A percentile compares a stretch with the other conserved stretches of the same genome.
phyloP scores from a whole-genome alignment of 2,113 vertebrate genomes.

The Stegostoma tigrinum region DNA sequence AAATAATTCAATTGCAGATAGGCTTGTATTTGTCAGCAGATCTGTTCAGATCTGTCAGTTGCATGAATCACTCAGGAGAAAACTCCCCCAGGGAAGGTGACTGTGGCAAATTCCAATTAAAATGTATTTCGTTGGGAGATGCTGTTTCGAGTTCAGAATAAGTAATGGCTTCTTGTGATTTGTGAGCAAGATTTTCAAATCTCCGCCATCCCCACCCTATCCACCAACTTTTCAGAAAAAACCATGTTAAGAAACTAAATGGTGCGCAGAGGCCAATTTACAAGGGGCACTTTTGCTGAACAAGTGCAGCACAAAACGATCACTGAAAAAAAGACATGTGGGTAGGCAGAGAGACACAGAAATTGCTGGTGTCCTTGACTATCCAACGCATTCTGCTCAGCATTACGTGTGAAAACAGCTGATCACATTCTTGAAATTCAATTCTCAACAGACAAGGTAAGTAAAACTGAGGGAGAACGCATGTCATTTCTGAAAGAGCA shows the following conservation, averaged over 20 bases:
- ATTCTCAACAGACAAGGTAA: not conserved
- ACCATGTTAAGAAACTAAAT: not conserved
- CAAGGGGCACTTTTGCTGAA: not conserved
- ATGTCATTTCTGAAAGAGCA: not conserved
- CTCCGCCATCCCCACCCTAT: not conserved
- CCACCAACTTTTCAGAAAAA: not conserved
- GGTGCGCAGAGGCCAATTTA: not conserved
- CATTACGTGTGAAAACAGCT: not conserved
- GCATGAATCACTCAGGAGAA: not conserved
- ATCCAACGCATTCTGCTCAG: not conserved
- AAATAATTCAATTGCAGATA: not conserved
- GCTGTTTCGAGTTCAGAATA: not conserved
- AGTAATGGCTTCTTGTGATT: not conserved
- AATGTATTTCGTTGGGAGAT: not conserved
- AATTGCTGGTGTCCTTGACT: not conserved
- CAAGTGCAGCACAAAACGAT: not conserved
- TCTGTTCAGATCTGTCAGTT: conserved; percentile 2
- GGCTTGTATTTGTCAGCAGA: not conserved
- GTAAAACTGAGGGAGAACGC: not conserved
- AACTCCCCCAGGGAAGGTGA: not conserved
- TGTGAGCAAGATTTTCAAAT: not conserved
- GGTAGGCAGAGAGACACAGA: not conserved
- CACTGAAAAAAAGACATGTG: not conserved
- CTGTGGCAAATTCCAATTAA: conserved; percentile 26
- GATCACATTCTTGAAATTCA: not conserved